Evolutionary conservation across 2,797 vertebrate genomes (phyloP).

Genomic region (Syngnathus rostellatus): DNA sequence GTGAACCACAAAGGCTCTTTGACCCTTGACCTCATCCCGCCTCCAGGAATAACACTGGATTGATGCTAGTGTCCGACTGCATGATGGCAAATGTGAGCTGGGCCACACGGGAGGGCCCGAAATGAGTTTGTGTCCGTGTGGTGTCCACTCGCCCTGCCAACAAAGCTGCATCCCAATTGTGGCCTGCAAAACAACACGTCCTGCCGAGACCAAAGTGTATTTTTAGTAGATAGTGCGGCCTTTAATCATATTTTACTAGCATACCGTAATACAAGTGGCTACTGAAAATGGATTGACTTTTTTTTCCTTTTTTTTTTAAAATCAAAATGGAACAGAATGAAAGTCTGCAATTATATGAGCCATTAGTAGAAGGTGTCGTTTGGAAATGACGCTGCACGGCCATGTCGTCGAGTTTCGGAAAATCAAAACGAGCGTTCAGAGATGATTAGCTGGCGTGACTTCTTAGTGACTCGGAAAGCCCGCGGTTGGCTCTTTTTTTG

Average conservation of each 20-base stretch:
- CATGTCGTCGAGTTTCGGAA: constrained; percentile 7
- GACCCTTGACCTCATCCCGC: constrained; percentile 28
- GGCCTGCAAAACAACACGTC: neutral
- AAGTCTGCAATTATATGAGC: neutral
- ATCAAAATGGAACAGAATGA: neutral
- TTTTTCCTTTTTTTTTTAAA: neutral
- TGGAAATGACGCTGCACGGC: neutral
- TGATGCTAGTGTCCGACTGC: neutral
- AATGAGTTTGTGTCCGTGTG: neutral
- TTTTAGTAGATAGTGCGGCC: neutral
- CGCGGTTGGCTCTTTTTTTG: neutral
- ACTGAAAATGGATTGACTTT: neutral
- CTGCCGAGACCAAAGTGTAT: neutral
- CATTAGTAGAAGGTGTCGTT: neutral
- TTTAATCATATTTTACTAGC: neutral
- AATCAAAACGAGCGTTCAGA: constrained; percentile 21
- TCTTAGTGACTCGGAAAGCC: neutral
- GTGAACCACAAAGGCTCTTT: constrained; percentile 29
- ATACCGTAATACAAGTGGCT: neutral
- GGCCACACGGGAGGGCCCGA: neutral
- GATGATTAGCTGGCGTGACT: constrained; percentile 17
- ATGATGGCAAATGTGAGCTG: neutral
- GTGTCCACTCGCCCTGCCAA: neutral
- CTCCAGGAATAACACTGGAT: constrained; percentile 12
- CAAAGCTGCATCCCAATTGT: constrained; percentile 2